Evolutionary conservation across 2,888 invertebrate species (phyloP).

Genomic region (Leptarthrus brevirostris): DNA sequence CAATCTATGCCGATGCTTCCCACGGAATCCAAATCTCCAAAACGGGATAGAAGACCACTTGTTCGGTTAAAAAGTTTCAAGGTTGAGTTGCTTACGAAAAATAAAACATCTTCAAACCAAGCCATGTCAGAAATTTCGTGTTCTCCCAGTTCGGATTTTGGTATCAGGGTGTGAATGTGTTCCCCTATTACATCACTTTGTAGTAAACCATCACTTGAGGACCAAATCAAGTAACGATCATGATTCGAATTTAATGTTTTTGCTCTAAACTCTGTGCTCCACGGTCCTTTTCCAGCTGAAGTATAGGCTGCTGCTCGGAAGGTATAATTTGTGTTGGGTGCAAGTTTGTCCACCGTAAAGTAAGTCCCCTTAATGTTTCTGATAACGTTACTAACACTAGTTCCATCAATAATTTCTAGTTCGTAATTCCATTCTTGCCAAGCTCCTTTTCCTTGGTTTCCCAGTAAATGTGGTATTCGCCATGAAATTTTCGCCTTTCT

Average conservation of each 20-base stretch:
- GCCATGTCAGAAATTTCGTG: conserved; percentile 78
- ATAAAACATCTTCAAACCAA: conserved; percentile 81
- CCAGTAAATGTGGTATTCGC: conserved; percentile 81
- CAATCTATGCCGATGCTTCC: conserved; percentile 89
- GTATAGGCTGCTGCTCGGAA: conserved; percentile 85
- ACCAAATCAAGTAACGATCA: conserved; percentile 73
- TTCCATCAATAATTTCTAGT: conserved; percentile 64
- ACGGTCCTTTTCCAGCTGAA: conserved; percentile 81
- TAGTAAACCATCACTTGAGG: conserved; percentile 79
- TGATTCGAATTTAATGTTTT: conserved; percentile 72
- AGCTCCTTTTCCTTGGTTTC: conserved; percentile 77
- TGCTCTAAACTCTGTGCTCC: conserved; percentile 80
- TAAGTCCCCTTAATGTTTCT: conserved; percentile 71
- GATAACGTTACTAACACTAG: conserved; percentile 62
- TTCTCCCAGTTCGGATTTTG: conserved; percentile 72
- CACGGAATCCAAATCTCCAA: conserved; percentile 75
- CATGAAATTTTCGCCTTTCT: conserved; percentile 83
- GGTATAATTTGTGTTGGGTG: conserved; percentile 80
- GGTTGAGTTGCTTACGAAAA: conserved; percentile 80
- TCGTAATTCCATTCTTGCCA: conserved; percentile 68
- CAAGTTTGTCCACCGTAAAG: conserved; percentile 76
- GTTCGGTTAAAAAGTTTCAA: conserved; percentile 78
- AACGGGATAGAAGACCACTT: conserved; percentile 56
- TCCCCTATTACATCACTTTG: conserved; percentile 86
- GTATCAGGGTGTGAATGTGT: conserved; percentile 76